A percentile compares a stretch with the other conserved stretches of the same genome.
Evolutionary conservation across 2,888 invertebrate species (phyloP).

Genomic region (Lymantria dispar): DNA sequence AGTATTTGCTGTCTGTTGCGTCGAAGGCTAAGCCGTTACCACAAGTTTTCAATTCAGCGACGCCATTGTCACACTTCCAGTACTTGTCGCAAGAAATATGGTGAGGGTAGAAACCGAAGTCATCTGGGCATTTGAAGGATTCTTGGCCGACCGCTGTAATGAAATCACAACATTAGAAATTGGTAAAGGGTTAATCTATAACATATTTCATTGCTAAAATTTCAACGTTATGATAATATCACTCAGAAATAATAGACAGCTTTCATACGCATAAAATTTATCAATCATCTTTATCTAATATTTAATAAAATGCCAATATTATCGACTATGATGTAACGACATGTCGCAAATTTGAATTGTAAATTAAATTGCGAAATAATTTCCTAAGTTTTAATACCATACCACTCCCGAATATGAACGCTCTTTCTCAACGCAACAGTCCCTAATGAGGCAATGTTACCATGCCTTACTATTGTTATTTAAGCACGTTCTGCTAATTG

Average conservation of each 20-base stretch:
- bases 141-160: constrained; percentile 88
- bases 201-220: constrained; percentile 1
- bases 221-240: background rate
- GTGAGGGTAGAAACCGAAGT: constrained; percentile 97
- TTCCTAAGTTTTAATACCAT: constrained; percentile 54
- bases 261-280: constrained; percentile 4
- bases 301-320: constrained; percentile 44
- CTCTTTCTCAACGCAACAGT: constrained; percentile 17
- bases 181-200: background rate
- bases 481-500: no score
- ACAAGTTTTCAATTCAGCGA: constrained; percentile 94
- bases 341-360: constrained; percentile 58
- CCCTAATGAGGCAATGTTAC: no score
- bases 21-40: constrained; percentile 97
- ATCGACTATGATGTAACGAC: constrained; percentile 47
- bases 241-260: background rate
- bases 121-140: constrained; percentile 95
- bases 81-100: constrained; percentile 95
- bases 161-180: constrained; percentile 23
- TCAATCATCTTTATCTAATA: constrained; percentile 12
- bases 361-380: constrained; percentile 67
- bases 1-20: constrained; percentile 92
- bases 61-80: constrained; percentile 96
- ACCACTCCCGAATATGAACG: constrained; percentile 58
- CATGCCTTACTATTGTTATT: no score